Evolutionary conservation across 2,888 invertebrate species (phyloP), one percentile per base, ranked within the genome.

Genomic region (Tuta absoluta): DNA sequence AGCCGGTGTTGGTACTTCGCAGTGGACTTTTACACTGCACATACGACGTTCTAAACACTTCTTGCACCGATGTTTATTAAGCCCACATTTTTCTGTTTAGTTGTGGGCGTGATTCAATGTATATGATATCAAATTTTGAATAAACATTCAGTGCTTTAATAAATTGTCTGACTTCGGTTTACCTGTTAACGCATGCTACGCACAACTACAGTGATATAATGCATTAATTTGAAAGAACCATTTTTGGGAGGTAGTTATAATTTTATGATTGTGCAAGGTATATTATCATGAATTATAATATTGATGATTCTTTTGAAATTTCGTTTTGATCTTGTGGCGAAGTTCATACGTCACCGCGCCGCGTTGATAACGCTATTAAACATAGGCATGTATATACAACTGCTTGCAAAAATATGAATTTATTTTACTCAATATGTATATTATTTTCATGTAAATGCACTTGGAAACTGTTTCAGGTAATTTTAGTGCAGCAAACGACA

Each of bases 1-100:
- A 82, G 80, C 78, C 75, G 73, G 74, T 73, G 71, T 75, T 75
- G 70, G 72, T 67, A 72, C 67, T 72, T 53, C 65, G 60, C 56
- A 8, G n/a, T 17, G 62, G 67, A 64, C 65, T 68, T 63, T 49
- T 49, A 49, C 19, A 49, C 2, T 53, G 7, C 14, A 53, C 51
- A 4, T 23, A 53, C 24, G 45, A 45, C 45, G 45, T 45, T 53
- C 14, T 23, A 33, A 33, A 33, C n/a, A n/a, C 33, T 33, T 33
- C 33, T 33, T 33, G 33, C 10, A 14, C 21, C 51, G 51, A 17
- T 11, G 49, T 19, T 49, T 49, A 49, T 49, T 49, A 49, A 19
- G 21, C 7, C n/a, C 23, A 53, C 21, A 51, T 51, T 51, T 51
- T 51, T 51, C 11, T 23, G 21, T 51, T 51, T 51, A 51, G 23